Conservation (phyloP, 2,888 invertebrate species). For the Corbicula japonica region DNA sequence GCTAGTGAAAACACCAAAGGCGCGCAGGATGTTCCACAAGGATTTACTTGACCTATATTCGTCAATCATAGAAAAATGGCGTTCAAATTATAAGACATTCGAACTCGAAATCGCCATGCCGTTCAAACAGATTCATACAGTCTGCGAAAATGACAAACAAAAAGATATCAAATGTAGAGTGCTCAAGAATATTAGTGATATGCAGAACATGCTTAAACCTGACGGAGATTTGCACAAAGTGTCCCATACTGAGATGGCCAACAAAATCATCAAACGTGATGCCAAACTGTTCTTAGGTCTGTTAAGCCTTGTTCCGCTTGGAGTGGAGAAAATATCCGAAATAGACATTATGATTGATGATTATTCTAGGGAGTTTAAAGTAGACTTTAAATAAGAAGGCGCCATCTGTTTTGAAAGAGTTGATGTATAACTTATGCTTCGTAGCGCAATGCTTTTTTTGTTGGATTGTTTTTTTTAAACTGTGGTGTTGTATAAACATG, state of each 20-base stretch:
- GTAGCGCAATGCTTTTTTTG: too few relatives aligned
- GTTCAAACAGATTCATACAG: constrained; percentile 73
- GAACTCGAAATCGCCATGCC: constrained; percentile 71
- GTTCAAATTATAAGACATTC: constrained; percentile 61
- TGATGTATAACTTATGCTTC: too few relatives aligned
- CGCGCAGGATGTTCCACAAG: constrained; percentile 60
- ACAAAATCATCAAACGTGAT: constrained; percentile 73
- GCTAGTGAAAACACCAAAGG: constrained; percentile 70
- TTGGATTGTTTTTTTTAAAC: too few relatives aligned
- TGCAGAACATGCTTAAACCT: constrained; percentile 63
- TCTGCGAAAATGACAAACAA: constrained; percentile 78
- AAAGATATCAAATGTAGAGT: constrained; percentile 71
- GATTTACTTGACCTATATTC: constrained; percentile 68
- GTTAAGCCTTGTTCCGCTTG: constrained; percentile 76
- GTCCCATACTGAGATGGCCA: constrained; percentile 71
- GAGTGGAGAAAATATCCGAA: constrained; percentile 72
- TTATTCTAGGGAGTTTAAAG: constrained; percentile 72
- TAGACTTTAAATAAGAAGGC: too few relatives aligned
- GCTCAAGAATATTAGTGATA: constrained; percentile 62
- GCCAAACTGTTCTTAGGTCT: constrained; percentile 77
- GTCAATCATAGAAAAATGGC: constrained; percentile 64
- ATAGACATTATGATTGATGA: constrained; percentile 79
- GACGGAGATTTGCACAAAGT: constrained; percentile 68
- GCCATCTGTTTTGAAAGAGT: too few relatives aligned
- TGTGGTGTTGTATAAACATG: too few relatives aligned